Evolutionary conservation across 2,888 invertebrate genomes (phyloP).

Genomic region (Sacculina carcini): DNA sequence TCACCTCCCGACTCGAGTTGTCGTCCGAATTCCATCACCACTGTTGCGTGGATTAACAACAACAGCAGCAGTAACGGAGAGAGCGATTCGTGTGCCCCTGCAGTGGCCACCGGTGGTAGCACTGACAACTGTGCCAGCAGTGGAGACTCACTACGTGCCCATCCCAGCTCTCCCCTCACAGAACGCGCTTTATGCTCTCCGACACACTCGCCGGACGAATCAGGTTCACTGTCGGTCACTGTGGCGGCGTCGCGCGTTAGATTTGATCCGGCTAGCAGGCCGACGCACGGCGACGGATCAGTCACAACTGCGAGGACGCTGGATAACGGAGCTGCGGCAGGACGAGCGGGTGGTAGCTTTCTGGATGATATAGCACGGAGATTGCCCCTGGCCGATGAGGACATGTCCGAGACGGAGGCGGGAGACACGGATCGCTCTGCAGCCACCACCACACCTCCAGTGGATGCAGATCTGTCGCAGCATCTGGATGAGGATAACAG

Average conservation of each 20-base stretch:
- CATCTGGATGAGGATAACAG: conserved; percentile 14
- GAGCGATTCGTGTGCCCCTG: conserved; percentile 1
- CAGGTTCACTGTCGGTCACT: neutral
- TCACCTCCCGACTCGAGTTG: neutral
- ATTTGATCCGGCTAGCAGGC: conserved; percentile 6
- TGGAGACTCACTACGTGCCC: neutral
- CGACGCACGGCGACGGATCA: conserved; percentile 6
- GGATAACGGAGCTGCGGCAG: conserved; percentile 2
- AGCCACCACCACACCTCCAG: conserved; percentile 1
- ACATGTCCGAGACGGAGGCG: conserved; percentile 27
- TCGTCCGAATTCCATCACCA: conserved; percentile 1
- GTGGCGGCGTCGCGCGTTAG: conserved; percentile 5
- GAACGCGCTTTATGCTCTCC: no score
- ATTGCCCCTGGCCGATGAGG: conserved; percentile 10
- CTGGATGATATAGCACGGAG: conserved; percentile 18
- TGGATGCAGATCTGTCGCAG: conserved; percentile 18
- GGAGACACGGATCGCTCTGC: conserved; percentile 16
- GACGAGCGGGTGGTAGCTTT: conserved; percentile 15
- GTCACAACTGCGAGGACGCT: conserved; percentile 6
- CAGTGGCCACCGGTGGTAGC: neutral
- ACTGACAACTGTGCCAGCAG: neutral
- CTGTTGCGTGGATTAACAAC: conserved; percentile 3
- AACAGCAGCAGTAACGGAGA: conserved; percentile 4
- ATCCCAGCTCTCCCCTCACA: neutral
- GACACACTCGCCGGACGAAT: no score